Conservation (phyloP, 2,113 vertebrate genomes). For the Poeciliopsis retropinna region DNA sequence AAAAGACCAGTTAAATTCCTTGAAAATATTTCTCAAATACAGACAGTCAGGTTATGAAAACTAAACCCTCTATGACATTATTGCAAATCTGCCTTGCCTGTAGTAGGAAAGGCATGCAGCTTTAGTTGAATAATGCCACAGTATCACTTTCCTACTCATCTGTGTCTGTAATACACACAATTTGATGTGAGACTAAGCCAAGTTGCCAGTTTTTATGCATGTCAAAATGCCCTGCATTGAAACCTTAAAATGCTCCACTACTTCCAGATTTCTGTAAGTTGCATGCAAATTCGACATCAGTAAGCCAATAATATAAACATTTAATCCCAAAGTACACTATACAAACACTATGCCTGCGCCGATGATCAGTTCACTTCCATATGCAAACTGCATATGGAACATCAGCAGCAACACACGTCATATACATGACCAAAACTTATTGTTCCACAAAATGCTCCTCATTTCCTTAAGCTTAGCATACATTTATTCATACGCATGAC, state of each 20-base stretch:
- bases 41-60: no score
- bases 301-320: background rate
- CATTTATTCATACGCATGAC: background rate
- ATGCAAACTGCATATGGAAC: no score
- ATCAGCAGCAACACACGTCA: background rate
- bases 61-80: no score
- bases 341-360: background rate
- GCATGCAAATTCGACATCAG: background rate
- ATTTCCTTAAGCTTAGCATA: background rate
- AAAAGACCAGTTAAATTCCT: no score
- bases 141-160: background rate
- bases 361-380: no score
- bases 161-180: background rate
- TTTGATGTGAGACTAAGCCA: background rate
- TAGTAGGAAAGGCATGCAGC: no score
- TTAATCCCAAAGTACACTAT: background rate
- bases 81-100: no score
- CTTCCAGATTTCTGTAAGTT: background rate
- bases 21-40: no score
- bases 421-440: no score
- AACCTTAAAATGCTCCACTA: background rate
- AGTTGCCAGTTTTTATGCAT: background rate
- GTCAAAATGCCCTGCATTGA: no score
- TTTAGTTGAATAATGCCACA: background rate
- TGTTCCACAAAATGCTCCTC: no score